Evolutionary conservation across 1,140 invertebrate species (phyloP).

Genomic region (Drosophila micromelanica): DNA sequence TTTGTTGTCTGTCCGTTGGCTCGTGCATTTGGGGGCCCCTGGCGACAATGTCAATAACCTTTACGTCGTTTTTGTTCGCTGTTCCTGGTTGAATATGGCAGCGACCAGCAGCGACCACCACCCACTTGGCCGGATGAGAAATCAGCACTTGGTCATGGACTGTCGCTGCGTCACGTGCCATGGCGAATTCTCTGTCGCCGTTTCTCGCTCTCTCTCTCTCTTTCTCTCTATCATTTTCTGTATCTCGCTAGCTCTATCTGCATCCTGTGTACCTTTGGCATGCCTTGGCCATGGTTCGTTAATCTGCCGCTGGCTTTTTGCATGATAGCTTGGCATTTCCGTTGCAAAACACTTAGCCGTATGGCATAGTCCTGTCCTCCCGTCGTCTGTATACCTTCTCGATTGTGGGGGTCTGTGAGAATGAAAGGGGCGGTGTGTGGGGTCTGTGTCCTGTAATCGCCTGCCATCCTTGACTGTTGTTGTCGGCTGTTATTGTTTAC

Average conservation of each 20-base stretch:
- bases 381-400: slow-evolving; percentile 31
- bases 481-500: slow-evolving; percentile 75
- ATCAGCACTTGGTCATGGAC: slow-evolving; percentile 82
- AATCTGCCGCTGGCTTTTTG: slow-evolving; percentile 81
- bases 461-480: slow-evolving; percentile 68
- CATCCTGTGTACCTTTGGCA: slow-evolving; percentile 54
- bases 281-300: slow-evolving; percentile 80
- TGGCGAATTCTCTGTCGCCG: slow-evolving; percentile 17
- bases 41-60: slow-evolving; percentile 79
- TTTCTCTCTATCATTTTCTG: background rate
- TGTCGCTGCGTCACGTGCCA: slow-evolving; percentile 79
- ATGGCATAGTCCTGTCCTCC: slow-evolving; percentile 28
- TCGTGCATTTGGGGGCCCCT: slow-evolving; percentile 15
- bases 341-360: slow-evolving; percentile 82
- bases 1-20: slow-evolving; percentile 40
- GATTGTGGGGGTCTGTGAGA: slow-evolving; percentile 32
- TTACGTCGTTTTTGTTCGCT: slow-evolving; percentile 53
- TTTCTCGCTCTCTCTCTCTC: background rate
- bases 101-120: background rate
- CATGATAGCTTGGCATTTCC: slow-evolving; percentile 80
- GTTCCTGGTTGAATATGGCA: slow-evolving; percentile 4
- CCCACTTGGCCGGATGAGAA: slow-evolving; percentile 65
- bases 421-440: background rate
- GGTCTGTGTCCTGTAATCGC: slow-evolving; percentile 70
- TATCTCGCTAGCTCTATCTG: slow-evolving; percentile 16